Conservation (phyloP, 2,113 vertebrate genomes). For the Cheilinus undulatus region DNA sequence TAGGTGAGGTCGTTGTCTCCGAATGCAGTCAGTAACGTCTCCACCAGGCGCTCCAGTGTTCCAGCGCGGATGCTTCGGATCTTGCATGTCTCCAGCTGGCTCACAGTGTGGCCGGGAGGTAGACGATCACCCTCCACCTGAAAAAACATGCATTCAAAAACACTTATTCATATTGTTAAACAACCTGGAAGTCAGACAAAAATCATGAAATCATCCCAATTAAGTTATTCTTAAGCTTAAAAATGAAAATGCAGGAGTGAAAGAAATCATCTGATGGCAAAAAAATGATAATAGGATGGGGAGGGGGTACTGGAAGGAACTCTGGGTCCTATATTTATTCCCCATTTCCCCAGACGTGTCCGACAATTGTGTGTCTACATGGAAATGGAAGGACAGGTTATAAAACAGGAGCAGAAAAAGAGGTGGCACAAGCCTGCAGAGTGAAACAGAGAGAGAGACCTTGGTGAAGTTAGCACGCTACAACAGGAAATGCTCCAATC, state of each 20-base stretch:
- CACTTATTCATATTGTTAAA: neutral
- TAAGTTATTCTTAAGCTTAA: no score
- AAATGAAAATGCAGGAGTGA: no score
- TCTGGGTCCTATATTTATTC: constrained; percentile 57
- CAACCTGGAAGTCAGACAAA: neutral
- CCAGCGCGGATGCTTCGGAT: constrained; percentile 95
- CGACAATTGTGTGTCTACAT: constrained; percentile 63
- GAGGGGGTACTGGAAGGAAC: constrained; percentile 12
- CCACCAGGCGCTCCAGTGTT: constrained; percentile 94
- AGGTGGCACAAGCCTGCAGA: constrained; percentile 48
- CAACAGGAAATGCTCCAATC: constrained; percentile 90
- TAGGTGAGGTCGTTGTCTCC: constrained; percentile 96
- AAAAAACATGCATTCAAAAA: constrained; percentile 30
- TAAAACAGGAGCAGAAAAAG: constrained; percentile 23
- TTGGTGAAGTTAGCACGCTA: constrained; percentile 78
- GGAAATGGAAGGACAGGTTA: constrained; percentile 33
- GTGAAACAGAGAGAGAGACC: constrained; percentile 34
- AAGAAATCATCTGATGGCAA: no score
- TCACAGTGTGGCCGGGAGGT: constrained; percentile 92
- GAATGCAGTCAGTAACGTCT: constrained; percentile 93
- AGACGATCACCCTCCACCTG: constrained; percentile 89
- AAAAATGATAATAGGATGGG: neutral
- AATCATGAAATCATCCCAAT: no score
- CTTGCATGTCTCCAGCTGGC: constrained; percentile 94
- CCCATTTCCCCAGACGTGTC: constrained; percentile 66